Conservation (phyloP, 2,113 vertebrate species). For the Benthochromis sp. region DNA sequence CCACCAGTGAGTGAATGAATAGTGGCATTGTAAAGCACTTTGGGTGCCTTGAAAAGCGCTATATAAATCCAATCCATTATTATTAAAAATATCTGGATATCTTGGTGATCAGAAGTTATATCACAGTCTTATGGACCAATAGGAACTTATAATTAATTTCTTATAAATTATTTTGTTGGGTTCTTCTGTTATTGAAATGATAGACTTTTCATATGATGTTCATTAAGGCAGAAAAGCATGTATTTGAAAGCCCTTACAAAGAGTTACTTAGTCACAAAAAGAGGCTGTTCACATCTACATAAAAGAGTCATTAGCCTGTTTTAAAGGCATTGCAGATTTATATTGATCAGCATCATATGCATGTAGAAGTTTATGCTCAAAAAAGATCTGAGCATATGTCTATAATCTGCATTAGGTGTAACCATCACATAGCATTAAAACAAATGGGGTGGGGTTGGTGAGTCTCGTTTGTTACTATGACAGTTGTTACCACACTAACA, state of each 20-base stretch:
- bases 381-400: accelerated
- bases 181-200: not conserved
- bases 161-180: not conserved
- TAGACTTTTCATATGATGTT: accelerated
- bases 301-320: not conserved
- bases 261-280: not conserved
- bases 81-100: not conserved
- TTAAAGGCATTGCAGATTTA: not conserved
- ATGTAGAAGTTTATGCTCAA: not conserved
- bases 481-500: conserved; percentile 8
- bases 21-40: no score
- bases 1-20: no score
- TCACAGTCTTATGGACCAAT: accelerated
- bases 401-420: not conserved
- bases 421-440: not conserved
- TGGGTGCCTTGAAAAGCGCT: no score
- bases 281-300: not conserved
- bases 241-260: accelerated
- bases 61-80: no score
- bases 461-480: conserved; percentile 20
- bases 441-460: not conserved
- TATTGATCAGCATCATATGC: not conserved
- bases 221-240: not conserved
- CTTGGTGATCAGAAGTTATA: not conserved
- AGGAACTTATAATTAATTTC: not conserved